Evolutionary conservation across 2,797 vertebrate species (phyloP).

Genomic region (Anomalospiza imberbis): DNA sequence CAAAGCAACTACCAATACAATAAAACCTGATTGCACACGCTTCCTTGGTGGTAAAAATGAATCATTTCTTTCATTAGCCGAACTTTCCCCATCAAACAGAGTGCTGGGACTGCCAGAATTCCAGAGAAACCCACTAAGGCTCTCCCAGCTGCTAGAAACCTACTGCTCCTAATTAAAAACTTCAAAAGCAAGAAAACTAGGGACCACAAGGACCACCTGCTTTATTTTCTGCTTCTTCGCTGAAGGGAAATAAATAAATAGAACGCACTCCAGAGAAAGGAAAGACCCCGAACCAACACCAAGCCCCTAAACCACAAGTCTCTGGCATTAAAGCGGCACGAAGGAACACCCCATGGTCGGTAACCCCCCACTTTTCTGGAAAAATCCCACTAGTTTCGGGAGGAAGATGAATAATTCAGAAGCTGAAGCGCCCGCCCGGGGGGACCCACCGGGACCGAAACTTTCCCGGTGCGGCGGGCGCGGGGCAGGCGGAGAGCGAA

Average conservation of each 20-base stretch:
- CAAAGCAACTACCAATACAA: not conserved
- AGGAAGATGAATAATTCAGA: slow-evolving; percentile 25
- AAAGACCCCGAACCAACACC: not conserved
- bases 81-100: not conserved
- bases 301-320: not conserved
- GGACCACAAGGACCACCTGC: not conserved
- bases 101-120: not conserved
- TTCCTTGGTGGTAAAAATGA: not conserved
- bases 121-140: not conserved
- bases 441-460: slow-evolving; percentile 19
- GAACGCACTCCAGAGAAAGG: no score
- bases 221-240: not conserved
- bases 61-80: slow-evolving; percentile 17
- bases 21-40: not conserved
- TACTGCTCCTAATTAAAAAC: slow-evolving; percentile 45
- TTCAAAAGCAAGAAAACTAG: not conserved
- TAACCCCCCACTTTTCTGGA: slow-evolving; percentile 57
- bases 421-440: not conserved
- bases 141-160: not conserved
- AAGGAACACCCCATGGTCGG: not conserved
- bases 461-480: slow-evolving; percentile 40
- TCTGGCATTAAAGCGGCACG: not conserved
- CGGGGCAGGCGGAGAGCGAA: not conserved
- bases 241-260: not conserved
- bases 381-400: slow-evolving; percentile 52